These are phyloP conservation scores for Sthenelais limicola DNA, from an alignment of 2,888 invertebrate species.

Conservation along the genomic window DNA sequence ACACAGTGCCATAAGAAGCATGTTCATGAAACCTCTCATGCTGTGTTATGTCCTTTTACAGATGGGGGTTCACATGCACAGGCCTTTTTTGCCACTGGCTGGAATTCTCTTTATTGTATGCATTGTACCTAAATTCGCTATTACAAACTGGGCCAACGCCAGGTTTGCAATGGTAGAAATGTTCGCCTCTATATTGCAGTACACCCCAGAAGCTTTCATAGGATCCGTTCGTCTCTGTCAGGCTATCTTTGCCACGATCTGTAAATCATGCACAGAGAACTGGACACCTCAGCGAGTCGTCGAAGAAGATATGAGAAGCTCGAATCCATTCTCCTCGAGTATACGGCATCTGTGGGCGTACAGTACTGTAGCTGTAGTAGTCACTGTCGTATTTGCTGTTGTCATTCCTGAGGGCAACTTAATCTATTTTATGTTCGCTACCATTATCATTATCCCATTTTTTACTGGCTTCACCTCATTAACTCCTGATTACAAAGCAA, in stretches of 20 bases:
- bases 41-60: conserved; percentile 60
- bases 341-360: conserved; percentile 64
- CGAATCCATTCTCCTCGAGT: conserved; percentile 62
- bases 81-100: conserved; percentile 60
- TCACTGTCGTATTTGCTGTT: conserved; percentile 54
- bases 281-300: conserved; percentile 65
- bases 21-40: conserved; percentile 64
- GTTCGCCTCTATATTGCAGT: conserved; percentile 62
- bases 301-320: conserved; percentile 61
- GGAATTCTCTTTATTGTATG: conserved; percentile 63
- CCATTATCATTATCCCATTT: conserved; percentile 58
- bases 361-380: conserved; percentile 55
- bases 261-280: conserved; percentile 53
- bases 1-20: conserved; percentile 62
- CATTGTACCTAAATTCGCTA: conserved; percentile 64
- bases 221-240: conserved; percentile 61
- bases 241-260: conserved; percentile 60
- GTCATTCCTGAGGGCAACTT: not conserved
- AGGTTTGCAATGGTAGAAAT: conserved; percentile 62
- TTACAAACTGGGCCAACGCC: conserved; percentile 58
- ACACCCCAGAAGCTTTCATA: conserved; percentile 64
- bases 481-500: conserved; percentile 24
- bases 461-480: conserved; percentile 63
- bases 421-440: conserved; percentile 53
- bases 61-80: conserved; percentile 56